Conservation (phyloP, 2,888 invertebrate genomes). For the Merodon equestris region DNA sequence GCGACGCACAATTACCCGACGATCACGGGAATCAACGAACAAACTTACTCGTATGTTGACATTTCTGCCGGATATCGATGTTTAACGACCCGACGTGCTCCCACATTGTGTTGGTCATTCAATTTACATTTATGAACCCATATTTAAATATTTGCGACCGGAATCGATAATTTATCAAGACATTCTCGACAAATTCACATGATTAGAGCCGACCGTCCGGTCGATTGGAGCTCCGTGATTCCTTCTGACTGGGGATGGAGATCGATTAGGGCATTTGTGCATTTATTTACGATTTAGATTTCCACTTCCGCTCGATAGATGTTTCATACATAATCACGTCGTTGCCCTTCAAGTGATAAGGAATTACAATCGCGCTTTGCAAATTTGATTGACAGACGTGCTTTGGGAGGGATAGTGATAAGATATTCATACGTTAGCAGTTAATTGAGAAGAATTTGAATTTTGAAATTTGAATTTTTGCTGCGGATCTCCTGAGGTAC, state of each 20-base stretch:
- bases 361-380: too few relatives aligned
- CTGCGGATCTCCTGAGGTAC: too few relatives aligned
- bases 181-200: conserved; percentile 41
- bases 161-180: conserved; percentile 53
- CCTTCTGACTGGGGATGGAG: too few relatives aligned
- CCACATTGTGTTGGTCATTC: conserved; percentile 36
- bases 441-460: too few relatives aligned
- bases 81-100: conserved; percentile 61
- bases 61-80: conserved; percentile 61
- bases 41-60: conserved; percentile 9
- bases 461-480: too few relatives aligned
- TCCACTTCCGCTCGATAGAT: too few relatives aligned
- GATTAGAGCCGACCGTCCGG: not conserved
- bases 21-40: not conserved
- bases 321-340: too few relatives aligned
- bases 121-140: conserved; percentile 58
- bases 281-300: not conserved
- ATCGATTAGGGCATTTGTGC: too few relatives aligned
- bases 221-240: not conserved
- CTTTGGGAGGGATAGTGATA: too few relatives aligned
- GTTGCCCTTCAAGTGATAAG: too few relatives aligned
- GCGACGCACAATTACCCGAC: conserved; percentile 2
- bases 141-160: conserved; percentile 62
- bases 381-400: too few relatives aligned
- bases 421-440: too few relatives aligned